Percentiles rank a stretch among this genome's conserved stretches.
These are phyloP conservation scores for Luperina nickerlii DNA, from an alignment of 2,888 invertebrate genomes.

Conservation along the genomic window DNA sequence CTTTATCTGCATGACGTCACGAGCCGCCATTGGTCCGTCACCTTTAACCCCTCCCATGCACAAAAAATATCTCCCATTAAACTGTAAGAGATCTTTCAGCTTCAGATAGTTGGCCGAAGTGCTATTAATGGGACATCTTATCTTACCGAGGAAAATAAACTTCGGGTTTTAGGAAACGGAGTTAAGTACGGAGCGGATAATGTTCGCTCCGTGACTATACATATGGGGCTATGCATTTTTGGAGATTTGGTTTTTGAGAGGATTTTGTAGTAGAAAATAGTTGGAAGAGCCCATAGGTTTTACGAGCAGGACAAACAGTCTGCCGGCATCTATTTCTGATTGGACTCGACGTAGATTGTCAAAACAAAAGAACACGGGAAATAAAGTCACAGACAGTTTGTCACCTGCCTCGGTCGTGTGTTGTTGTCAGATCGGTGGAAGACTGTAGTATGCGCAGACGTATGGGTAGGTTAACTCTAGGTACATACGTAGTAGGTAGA, in stretches of 20 bases:
- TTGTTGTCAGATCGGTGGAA: background rate
- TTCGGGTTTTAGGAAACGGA: constrained; percentile 48
- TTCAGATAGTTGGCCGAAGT: constrained; percentile 80
- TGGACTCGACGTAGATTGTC: background rate
- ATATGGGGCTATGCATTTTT: constrained; percentile 48
- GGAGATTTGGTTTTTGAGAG: constrained; percentile 26
- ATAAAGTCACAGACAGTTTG: constrained; percentile 26
- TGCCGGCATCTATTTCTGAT: constrained; percentile 27
- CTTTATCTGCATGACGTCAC: constrained; percentile 74
- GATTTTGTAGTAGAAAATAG: constrained; percentile 6
- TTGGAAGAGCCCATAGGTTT: background rate
- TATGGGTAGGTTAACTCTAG: too few relatives aligned
- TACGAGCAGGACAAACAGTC: background rate
- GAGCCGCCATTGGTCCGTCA: constrained; percentile 84
- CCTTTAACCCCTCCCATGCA: constrained; percentile 89
- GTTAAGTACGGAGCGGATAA: constrained; percentile 38
- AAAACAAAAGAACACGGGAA: constrained; percentile 28
- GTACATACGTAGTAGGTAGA: too few relatives aligned
- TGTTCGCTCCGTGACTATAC: constrained; percentile 59
- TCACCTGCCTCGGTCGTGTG: constrained; percentile 8
- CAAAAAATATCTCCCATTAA: constrained; percentile 88
- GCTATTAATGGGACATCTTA: constrained; percentile 74
- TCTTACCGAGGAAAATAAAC: constrained; percentile 71
- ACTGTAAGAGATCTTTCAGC: constrained; percentile 86
- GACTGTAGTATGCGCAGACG: background rate